phyloP scores from a whole-genome alignment of 2,113 vertebrate species.

The Oxyruncus cristatus region DNA sequence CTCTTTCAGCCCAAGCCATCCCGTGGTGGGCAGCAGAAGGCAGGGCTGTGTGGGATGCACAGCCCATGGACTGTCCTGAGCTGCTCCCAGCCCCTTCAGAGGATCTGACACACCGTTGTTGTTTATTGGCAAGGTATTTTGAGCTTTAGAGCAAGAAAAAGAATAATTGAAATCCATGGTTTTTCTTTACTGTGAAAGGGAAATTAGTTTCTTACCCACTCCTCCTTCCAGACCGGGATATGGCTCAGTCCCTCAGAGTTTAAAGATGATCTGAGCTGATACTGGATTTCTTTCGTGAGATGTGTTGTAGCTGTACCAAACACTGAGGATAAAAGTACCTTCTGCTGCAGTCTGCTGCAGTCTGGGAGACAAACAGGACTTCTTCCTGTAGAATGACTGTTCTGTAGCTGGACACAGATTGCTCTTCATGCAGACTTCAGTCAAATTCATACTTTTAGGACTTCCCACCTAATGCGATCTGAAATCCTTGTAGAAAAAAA shows the following conservation, averaged over 20 bases:
- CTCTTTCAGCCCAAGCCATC: background rate
- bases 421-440: background rate
- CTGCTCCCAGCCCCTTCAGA: background rate
- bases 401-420: background rate
- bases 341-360: background rate
- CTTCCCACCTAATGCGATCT: background rate
- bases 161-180: background rate
- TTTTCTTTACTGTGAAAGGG: background rate
- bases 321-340: conserved; percentile 15
- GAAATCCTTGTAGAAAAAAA: background rate
- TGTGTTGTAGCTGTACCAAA: background rate
- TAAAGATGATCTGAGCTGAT: background rate
- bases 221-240: background rate
- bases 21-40: background rate
- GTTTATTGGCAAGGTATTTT: background rate
- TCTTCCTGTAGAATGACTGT: background rate
- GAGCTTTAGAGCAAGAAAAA: background rate
- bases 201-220: conserved; percentile 2
- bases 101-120: accelerated
- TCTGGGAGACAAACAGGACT: background rate
- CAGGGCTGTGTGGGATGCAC: background rate
- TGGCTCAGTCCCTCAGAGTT: conserved; percentile 5
- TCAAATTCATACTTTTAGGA: background rate
- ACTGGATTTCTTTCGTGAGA: background rate
- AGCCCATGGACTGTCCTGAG: background rate